A percentile compares a stretch with the other conserved stretches of the same genome.
These are phyloP conservation scores for Plebejus anna DNA, from an alignment of 2,888 invertebrate genomes.

Conservation along the genomic window DNA sequence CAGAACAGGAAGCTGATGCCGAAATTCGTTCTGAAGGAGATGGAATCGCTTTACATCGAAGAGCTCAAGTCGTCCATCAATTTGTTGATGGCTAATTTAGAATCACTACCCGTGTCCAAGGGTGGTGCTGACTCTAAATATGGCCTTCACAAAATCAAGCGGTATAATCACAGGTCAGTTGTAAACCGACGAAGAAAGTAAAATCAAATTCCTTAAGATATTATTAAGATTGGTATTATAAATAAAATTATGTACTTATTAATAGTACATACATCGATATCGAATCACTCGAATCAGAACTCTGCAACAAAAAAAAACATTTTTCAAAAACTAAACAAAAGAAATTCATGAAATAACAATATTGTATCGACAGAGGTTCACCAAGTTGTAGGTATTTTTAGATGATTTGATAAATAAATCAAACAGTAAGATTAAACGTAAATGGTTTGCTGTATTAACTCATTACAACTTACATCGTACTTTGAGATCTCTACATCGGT, in stretches of 20 bases:
- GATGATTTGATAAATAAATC: neutral
- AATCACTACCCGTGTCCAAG: conserved; percentile 98
- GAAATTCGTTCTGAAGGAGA: conserved; percentile 99
- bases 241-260: neutral
- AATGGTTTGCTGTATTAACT: neutral
- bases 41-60: conserved; percentile 99
- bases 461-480: neutral
- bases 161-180: conserved; percentile 97
- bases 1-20: conserved; percentile 98
- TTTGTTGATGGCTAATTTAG: conserved; percentile 98
- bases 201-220: neutral
- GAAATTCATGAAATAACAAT: neutral
- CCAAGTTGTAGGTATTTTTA: neutral
- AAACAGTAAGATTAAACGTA: neutral
- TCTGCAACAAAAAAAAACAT: neutral
- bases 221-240: neutral
- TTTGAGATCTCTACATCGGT: neutral
- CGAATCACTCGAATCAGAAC: neutral
- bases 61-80: conserved; percentile 98
- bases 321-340: neutral
- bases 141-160: conserved; percentile 97
- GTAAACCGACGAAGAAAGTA: conserved; percentile 28
- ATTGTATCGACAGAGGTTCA: neutral
- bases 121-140: conserved; percentile 98
- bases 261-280: too few species aligned